Percentiles rank a stretch among this genome's conserved stretches.
Conservation (phyloP, 2,888 invertebrate genomes). For the Lasioglossum villosulum region DNA sequence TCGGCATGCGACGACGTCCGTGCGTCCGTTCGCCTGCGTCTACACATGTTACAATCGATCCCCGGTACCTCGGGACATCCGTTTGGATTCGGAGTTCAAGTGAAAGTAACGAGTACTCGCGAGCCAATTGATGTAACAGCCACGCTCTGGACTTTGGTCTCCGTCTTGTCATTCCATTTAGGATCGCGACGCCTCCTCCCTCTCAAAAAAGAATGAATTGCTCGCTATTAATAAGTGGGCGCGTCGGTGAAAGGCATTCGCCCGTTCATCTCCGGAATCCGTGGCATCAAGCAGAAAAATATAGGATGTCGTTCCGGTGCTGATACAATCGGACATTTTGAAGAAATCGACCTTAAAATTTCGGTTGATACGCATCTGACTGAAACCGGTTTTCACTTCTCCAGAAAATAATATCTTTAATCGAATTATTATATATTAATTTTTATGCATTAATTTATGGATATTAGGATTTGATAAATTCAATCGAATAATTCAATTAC, state of each 20-base stretch:
- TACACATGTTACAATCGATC: background rate
- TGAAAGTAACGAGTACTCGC: conserved; percentile 70
- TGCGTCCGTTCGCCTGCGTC: background rate
- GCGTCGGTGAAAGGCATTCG: conserved; percentile 49
- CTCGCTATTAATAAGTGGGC: conserved; percentile 32
- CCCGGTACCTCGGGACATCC: conserved; percentile 23
- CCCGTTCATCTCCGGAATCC: background rate
- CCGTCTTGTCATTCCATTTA: conserved; percentile 47
- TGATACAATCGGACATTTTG: background rate
- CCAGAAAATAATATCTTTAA: background rate
- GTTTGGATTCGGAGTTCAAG: conserved; percentile 57
- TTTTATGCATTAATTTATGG: background rate
- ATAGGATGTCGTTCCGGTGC: background rate
- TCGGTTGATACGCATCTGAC: background rate
- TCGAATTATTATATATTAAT: background rate
- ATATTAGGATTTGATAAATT: background rate
- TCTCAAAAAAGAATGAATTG: conserved; percentile 1
- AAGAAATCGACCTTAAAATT: background rate
- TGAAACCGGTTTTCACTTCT: background rate
- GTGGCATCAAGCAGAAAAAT: background rate
- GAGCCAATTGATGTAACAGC: conserved; percentile 72
- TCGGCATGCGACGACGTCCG: background rate
- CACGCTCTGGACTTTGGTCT: conserved; percentile 31
- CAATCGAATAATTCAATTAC: too few species aligned
- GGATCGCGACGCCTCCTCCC: conserved; percentile 28